Conservation (phyloP, 2,888 invertebrate species). For the Lepidonotus clava region DNA sequence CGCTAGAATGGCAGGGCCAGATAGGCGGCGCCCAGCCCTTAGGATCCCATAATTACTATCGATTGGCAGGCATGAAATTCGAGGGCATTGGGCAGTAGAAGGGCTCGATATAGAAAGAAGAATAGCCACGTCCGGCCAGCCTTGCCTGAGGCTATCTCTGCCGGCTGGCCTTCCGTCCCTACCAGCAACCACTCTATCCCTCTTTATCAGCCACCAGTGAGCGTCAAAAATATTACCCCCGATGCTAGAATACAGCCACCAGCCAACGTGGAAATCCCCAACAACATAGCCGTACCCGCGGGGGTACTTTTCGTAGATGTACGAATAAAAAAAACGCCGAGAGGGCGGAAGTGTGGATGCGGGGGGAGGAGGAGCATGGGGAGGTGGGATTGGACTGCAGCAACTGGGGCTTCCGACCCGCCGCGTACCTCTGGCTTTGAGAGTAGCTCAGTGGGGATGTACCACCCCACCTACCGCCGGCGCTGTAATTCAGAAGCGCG, state of each 20-base stretch:
- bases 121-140: not conserved
- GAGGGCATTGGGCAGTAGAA: not conserved
- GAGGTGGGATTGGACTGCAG: no score
- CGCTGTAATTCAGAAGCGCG: constrained; percentile 2
- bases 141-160: not conserved
- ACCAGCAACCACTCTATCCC: not conserved
- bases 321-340: not conserved
- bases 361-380: no score
- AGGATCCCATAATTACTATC: constrained; percentile 29
- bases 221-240: not conserved
- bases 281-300: no score
- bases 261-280: no score
- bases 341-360: not conserved
- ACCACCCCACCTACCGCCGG: not conserved
- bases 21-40: not conserved
- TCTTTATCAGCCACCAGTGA: not conserved
- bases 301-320: not conserved
- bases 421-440: no score
- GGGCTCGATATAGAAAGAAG: constrained; percentile 13
- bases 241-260: no score
- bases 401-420: no score
- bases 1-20: not conserved
- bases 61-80: constrained; percentile 15
- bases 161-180: not conserved
- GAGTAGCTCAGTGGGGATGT: not conserved